These are phyloP conservation scores for Boulengeromyrus knoepffleri DNA, from an alignment of 2,113 vertebrate genomes.

Conservation along the genomic window DNA sequence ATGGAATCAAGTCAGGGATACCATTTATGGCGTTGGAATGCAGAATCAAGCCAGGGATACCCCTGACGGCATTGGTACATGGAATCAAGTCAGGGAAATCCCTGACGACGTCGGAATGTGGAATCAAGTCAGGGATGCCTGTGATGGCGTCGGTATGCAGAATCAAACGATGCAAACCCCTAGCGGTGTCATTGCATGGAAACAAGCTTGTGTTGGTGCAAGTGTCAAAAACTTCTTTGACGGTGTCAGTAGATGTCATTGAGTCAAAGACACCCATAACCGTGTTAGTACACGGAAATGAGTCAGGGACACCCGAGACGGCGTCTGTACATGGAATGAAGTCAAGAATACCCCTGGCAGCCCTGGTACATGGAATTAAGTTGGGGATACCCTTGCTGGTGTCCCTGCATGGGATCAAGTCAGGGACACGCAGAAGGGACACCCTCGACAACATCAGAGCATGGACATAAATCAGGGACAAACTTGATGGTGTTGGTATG, in stretches of 20 bases:
- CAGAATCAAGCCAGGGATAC: neutral
- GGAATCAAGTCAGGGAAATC: neutral
- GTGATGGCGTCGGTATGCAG: neutral
- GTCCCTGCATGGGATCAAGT: neutral
- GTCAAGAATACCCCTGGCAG: neutral
- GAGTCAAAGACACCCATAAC: neutral
- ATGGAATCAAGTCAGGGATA: neutral
- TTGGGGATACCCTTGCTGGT: neutral
- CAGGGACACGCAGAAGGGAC: neutral
- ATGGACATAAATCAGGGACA: neutral
- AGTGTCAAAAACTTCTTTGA: too few species aligned
- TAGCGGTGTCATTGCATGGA: too few species aligned
- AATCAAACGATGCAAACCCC: too few species aligned
- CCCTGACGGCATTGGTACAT: neutral
- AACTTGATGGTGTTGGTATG: neutral
- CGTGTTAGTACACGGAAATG: too few species aligned
- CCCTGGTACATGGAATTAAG: neutral
- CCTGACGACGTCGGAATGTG: neutral
- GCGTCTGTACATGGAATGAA: neutral
- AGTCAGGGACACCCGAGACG: neutral
- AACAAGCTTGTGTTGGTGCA: too few species aligned
- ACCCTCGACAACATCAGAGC: neutral
- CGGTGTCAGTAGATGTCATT: too few species aligned
- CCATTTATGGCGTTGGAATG: neutral
- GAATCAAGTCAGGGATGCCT: neutral